Evolutionary conservation across 92 coral and sea anemone species (phyloP).

Genomic region (Porites evermanni): DNA sequence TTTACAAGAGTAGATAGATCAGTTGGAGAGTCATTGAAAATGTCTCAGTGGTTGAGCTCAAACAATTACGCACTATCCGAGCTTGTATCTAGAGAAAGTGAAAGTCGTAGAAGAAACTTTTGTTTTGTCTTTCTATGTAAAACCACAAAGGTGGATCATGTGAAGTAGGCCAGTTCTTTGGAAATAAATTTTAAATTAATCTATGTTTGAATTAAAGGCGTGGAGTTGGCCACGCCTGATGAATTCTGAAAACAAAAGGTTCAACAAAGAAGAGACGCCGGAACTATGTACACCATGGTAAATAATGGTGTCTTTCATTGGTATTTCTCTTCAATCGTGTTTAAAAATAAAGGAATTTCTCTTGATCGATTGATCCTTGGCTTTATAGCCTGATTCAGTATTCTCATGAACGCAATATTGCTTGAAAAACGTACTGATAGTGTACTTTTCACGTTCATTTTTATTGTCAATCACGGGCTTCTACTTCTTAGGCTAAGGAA

Average conservation of each 20-base stretch:
- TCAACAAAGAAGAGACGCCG: background rate
- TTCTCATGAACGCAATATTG: too few species aligned
- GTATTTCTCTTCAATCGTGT: too few species aligned
- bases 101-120: background rate
- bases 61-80: background rate
- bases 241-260: background rate
- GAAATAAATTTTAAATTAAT: constrained; percentile 14
- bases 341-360: too few species aligned
- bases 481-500: too few species aligned
- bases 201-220: constrained; percentile 20
- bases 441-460: too few species aligned
- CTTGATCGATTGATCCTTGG: too few species aligned
- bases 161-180: background rate
- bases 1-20: background rate
- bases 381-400: background rate
- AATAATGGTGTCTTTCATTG: too few species aligned
- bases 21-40: background rate
- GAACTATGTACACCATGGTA: too few species aligned
- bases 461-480: too few species aligned
- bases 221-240: background rate
- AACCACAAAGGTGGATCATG: constrained; percentile 34
- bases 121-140: background rate
- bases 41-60: background rate
- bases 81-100: background rate
- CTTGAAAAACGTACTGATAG: too few species aligned